Evolutionary conservation across 1,140 invertebrate species (phyloP), one percentile per base, ranked within the genome.

Genomic region (Ctenoplectra terminalis): DNA sequence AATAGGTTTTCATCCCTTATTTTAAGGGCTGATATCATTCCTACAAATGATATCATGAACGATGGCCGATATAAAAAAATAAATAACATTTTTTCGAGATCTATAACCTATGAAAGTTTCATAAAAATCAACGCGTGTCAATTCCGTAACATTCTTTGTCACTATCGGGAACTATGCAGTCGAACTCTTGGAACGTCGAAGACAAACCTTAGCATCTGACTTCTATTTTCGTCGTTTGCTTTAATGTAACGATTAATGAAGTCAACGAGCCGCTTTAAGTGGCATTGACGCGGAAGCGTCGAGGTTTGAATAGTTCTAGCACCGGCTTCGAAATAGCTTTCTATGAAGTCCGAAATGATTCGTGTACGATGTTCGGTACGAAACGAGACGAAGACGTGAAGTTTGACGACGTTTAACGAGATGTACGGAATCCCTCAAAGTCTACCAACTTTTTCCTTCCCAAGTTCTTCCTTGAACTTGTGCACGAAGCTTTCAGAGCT

Each of bases 211-310:
- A 17, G 13, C 46, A 31, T 40, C 17, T 23, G 15, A 37, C 63
- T 58, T 69, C n/a, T 69, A 67, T 69, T 69, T 50, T 40, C 23
- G n/a, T n/a, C 34, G n/a, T 0, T 46, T 9, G 40, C 48, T 66
- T 77, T 69, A 46, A 71, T 40, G 26, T n/a, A 60, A 61, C 54
- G 76, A 71, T 79, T 79, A 79, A 71, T 71, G 54, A 79, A 79
- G 67, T 50, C 40, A 70, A 50, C 66, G 29, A 34, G 54, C n/a
- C 26, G 52, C 37, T 26, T 72, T 72, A 72, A 72, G 37, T 72
- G 26, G 52, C 70, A 58, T 72, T 58, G 52, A 64, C 63, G 26
- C 52, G 70, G 70, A 72, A 72, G 20, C 54, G n/a, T n/a, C 52
- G n/a, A 58, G 37, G n/a, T 72, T n/a, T 46, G 54, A 37, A 71